A percentile compares a stretch with the other conserved stretches of the same genome.
phyloP scores from a whole-genome alignment of 2,797 vertebrate genomes.

The Hydrolagus colliei region DNA sequence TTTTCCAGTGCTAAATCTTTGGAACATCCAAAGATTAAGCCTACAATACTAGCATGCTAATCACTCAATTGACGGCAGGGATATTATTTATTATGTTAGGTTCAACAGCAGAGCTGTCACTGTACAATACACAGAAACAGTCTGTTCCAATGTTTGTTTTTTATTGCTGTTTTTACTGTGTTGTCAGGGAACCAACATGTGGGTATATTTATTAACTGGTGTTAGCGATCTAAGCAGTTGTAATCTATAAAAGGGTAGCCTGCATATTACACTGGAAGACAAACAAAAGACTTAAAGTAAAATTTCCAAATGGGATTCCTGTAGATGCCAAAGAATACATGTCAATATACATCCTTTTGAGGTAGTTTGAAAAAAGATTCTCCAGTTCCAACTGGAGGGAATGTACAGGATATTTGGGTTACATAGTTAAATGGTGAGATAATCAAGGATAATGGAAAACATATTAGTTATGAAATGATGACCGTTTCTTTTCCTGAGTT shows the following conservation, averaged over 20 bases:
- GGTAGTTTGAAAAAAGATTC: not conserved
- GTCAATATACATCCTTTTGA: not conserved
- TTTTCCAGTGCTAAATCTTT: not conserved
- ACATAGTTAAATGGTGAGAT: not conserved
- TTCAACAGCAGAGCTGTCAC: slow-evolving; percentile 3
- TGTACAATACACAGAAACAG: not conserved
- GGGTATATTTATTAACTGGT: not conserved
- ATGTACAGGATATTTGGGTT: not conserved
- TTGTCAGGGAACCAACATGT: not conserved
- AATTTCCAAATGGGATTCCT: not conserved
- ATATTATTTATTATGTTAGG: not conserved
- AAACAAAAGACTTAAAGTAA: not conserved
- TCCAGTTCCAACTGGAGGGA: too few relatives aligned
- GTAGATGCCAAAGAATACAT: not conserved
- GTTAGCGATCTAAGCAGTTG: not conserved
- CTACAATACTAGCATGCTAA: not conserved
- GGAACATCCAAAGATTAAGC: not conserved
- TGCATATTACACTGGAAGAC: not conserved
- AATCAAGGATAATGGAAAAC: not conserved
- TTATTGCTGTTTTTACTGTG: not conserved
- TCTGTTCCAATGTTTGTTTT: not conserved
- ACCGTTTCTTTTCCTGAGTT: too few relatives aligned
- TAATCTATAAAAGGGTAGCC: not conserved
- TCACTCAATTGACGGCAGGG: too few relatives aligned
- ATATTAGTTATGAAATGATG: too few relatives aligned